Base-by-base conservation (phyloP, 2,113 vertebrate species). In the Onychostruthus taczanowskii region DNA sequence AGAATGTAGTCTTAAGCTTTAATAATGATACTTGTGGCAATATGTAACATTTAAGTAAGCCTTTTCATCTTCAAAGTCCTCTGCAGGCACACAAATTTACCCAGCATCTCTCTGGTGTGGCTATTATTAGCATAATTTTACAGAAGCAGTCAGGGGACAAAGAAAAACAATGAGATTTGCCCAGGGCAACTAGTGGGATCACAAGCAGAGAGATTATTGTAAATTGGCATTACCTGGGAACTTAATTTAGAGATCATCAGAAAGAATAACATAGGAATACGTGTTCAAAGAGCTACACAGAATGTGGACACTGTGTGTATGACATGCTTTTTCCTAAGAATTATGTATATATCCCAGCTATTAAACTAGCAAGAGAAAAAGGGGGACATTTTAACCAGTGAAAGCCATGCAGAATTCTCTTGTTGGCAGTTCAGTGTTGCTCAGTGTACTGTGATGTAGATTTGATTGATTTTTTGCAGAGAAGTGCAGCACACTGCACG, bases 61-160 rank as follows among this genome's bases (percentile, higher is more conserved):
- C 75, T 97, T 90, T 88, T 96, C 78, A 86, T 95, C 94, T 94
- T 93, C 75, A 84, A 95, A 93, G 81, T 79, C 87, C 62, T 87
- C 69, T 85, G 78, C 78, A 91, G 75, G 67, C 66, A 75, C 41
- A 79, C 2, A 5, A 8, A 91, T 91, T 86, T 85, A 77, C 55
- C 50, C 75, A 74, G 6, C 58, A 63, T 85, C 78, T 67, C 78
- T 91, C 74, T 83, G 70, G 61, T 53, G 58, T 59, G 63, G 43
- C 28, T 94, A 83, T 87, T 94, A 76, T 73, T 89, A 95, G 55
- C 63, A 77, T 53, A 50, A 74, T 90, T 94, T 90, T 74, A 85
- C 8, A 39, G 84, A 80, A 82, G 69, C 70, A 58, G 35, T 49
- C 44, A 49, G 16, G 37, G 39, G 59, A 90, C 78, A 88, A 73